Base-by-base conservation (phyloP, 2,113 vertebrate species). In the Thalassoma bifasciatum region DNA sequence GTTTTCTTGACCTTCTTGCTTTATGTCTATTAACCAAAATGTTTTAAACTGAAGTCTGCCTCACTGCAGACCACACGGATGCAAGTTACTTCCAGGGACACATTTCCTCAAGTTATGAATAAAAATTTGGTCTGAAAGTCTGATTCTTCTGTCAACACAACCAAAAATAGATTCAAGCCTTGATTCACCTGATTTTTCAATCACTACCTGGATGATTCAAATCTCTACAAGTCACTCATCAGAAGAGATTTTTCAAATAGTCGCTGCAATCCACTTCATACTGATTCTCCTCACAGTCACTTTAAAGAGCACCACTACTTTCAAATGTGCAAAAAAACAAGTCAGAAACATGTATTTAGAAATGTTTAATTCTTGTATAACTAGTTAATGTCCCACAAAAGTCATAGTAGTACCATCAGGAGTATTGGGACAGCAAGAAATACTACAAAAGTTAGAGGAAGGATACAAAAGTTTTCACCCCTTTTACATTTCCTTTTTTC, bases 391-490 rank as follows among this genome's bases (percentile, higher is more conserved):
- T 78, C 74, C 40, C 79, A 67, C 50, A 62, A 88, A 86, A 88
- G 14, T 69, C 49, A 78, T 46, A 14, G 86, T 63, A 70, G 82
- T 88, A 93, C 89, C 90, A 86, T 66, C 44, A 66, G 77, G 9
- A 80, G 67, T 64, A 80, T 42, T 46, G 73, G 77, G 91, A 86
- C 66, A 66, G 49, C 70, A 82, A 84, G 75, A 21, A 84, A 78
- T 82, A 87, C 87, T 92, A 92, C 81, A 93, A 95, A 94, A 90
- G 73, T 88, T 63, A 66, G 74, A 88, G 77, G 71, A 90, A 90
- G 84, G 72, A 86, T 92, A 92, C 66, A 94, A 94, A 94, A 92
- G 57, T 19, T 52, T 44, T 30, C 3, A 4, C 3, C 3, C n/a
- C 40, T 74, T 77, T 82, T 71, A 76, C 80, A 76, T 73, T 42